Percentiles rank a stretch among this genome's conserved stretches.
Evolutionary conservation across 2,113 vertebrate species (phyloP).

Genomic region (Albula glossodonta): DNA sequence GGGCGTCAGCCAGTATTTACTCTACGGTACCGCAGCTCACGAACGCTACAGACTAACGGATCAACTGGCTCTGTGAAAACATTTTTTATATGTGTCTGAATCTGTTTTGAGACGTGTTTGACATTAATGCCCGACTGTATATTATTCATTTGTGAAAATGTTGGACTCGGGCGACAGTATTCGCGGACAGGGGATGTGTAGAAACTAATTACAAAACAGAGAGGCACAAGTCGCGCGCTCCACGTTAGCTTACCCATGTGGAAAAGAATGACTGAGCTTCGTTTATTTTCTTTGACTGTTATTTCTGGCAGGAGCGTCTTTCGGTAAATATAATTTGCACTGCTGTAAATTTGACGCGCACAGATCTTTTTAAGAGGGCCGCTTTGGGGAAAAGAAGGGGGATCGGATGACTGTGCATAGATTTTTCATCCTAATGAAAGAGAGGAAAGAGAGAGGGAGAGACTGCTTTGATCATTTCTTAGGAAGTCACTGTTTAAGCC

Average conservation of each 20-base stretch:
- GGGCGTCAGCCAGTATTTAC: constrained; percentile 11
- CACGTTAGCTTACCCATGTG: constrained; percentile 74
- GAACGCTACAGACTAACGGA: constrained; percentile 43
- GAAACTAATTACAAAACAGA: constrained; percentile 75
- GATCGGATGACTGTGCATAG: constrained; percentile 69
- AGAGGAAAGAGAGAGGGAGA: constrained; percentile 62
- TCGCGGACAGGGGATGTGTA: constrained; percentile 72
- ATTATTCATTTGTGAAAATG: constrained; percentile 68
- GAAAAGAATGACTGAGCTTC: constrained; percentile 74
- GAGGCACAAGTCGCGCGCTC: constrained; percentile 69
- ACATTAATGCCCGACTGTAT: constrained; percentile 73
- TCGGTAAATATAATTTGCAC: constrained; percentile 73
- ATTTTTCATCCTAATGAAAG: constrained; percentile 75
- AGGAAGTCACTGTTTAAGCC: constrained; percentile 75
- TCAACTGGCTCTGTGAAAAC: constrained; percentile 64
- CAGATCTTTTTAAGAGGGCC: constrained; percentile 74
- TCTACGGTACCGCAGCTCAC: background rate
- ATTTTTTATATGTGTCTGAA: constrained; percentile 64
- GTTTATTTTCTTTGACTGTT: constrained; percentile 79
- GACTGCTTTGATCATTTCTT: constrained; percentile 74
- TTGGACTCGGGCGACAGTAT: constrained; percentile 66
- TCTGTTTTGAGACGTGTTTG: constrained; percentile 70
- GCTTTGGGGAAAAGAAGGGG: constrained; percentile 73
- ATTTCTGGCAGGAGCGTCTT: constrained; percentile 70
- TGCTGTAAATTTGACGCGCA: constrained; percentile 73